phyloP scores from a whole-genome alignment of 2,888 invertebrate genomes.

The Clivina fossor region DNA sequence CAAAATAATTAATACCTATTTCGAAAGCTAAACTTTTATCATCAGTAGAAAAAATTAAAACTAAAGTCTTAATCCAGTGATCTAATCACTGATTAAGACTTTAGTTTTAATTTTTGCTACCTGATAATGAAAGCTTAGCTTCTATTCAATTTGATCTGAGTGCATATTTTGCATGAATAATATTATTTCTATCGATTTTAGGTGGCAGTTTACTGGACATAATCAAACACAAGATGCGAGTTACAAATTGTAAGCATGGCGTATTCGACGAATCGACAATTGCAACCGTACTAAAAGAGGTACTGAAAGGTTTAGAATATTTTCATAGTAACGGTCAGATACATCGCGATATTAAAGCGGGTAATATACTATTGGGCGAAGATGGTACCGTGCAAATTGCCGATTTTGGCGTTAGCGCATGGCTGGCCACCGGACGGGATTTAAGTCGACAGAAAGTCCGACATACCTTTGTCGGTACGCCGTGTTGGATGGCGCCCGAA shows the following conservation, averaged over 20 bases:
- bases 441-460: conserved; percentile 91
- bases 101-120: too few species aligned
- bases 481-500: conserved; percentile 99
- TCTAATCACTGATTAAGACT: too few species aligned
- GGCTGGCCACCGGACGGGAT: conserved; percentile 94
- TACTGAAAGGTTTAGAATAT: conserved; percentile 95
- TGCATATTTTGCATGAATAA: too few species aligned
- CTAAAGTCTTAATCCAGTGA: too few species aligned
- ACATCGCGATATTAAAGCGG: conserved; percentile 97
- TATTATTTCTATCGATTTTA: conserved; percentile 42
- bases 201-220: conserved; percentile 86
- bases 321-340: conserved; percentile 99
- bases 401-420: conserved; percentile 98
- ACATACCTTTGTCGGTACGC: conserved; percentile 98
- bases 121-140: too few species aligned
- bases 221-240: conserved; percentile 93
- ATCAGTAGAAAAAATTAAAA: too few species aligned
- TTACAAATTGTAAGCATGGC: conserved; percentile 88
- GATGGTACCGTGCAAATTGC: conserved; percentile 98
- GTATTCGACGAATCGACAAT: conserved; percentile 98
- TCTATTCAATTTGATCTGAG: too few species aligned
- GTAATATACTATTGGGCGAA: conserved; percentile 94
- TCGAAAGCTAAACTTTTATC: too few species aligned
- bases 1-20: too few species aligned
- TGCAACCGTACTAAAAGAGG: conserved; percentile 93